These are phyloP conservation scores for Bolborhynchus lineola DNA, from an alignment of 2,113 vertebrate genomes.

Conservation along the genomic window DNA sequence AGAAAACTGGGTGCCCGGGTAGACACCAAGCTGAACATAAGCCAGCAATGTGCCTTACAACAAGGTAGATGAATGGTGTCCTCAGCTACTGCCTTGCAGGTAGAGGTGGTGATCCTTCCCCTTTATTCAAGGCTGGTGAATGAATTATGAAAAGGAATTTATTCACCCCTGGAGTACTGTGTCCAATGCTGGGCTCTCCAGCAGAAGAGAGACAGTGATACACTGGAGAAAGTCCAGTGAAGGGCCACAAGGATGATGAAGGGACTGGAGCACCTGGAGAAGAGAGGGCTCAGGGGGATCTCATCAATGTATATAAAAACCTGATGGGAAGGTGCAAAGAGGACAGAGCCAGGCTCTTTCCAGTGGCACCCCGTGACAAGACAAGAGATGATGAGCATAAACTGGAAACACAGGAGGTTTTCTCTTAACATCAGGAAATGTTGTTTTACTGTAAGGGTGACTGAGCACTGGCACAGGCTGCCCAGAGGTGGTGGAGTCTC, in stretches of 20 bases:
- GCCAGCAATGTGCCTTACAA: background rate
- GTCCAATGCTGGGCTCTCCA: background rate
- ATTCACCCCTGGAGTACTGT: background rate
- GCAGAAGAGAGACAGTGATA: background rate
- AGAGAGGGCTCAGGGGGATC: background rate
- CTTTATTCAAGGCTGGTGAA: background rate
- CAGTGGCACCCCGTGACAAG: background rate
- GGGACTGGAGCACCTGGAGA: background rate
- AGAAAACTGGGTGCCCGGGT: background rate
- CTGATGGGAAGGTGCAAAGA: background rate
- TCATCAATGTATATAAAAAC: background rate
- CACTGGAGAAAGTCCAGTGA: background rate
- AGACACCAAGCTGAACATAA: background rate
- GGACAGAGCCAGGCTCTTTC: background rate
- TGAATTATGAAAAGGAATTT: background rate
- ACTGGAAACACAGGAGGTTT: background rate
- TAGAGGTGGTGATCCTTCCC: background rate
- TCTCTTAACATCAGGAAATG: background rate
- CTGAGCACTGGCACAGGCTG: background rate
- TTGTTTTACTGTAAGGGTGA: background rate
- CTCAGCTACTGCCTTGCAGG: background rate
- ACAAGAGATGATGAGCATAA: background rate
- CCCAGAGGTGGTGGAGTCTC: background rate
- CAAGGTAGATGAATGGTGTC: accelerated
- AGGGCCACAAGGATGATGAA: background rate